phyloP scores from a whole-genome alignment of 53 echinoderm and acorn worm species.

The Echinarachnius parma region DNA sequence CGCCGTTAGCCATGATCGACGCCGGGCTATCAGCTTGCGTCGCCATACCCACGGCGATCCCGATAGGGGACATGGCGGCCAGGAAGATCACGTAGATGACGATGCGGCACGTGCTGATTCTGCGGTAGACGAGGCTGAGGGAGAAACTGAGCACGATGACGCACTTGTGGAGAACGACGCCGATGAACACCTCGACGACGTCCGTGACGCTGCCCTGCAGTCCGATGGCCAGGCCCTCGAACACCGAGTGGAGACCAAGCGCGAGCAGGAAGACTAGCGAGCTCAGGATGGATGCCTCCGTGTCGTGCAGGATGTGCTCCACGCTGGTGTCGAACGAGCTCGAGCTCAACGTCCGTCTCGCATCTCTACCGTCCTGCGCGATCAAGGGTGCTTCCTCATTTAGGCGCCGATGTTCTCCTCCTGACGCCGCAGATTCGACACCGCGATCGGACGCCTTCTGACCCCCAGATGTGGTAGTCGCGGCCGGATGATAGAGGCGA shows the following conservation, averaged over 20 bases:
- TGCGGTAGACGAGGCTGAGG: constrained; percentile 1
- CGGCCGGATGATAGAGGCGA: not conserved
- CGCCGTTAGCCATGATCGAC: constrained; percentile 10
- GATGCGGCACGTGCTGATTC: not conserved
- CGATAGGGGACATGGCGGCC: constrained; percentile 21
- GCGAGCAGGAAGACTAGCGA: constrained; percentile 36
- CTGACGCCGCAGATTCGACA: not conserved
- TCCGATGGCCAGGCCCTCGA: constrained; percentile 46
- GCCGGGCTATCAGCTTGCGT: not conserved
- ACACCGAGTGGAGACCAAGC: constrained; percentile 34
- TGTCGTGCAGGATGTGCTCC: too few species aligned
- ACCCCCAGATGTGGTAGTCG: too few species aligned
- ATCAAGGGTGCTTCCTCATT: too few species aligned
- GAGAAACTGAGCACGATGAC: constrained; percentile 42
- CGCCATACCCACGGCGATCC: constrained; percentile 33
- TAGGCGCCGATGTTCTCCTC: not conserved
- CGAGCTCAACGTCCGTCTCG: too few species aligned
- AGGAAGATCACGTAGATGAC: constrained; percentile 17
- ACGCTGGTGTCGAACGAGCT: too few species aligned
- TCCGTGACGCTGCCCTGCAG: not conserved
- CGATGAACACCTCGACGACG: constrained; percentile 23
- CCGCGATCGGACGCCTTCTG: too few species aligned
- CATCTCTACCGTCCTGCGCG: too few species aligned
- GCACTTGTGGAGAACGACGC: constrained; percentile 36
- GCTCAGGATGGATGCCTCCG: constrained; percentile 21